Percentiles rank a stretch among this genome's conserved stretches.
These are phyloP conservation scores for Papilio machaon DNA, from an alignment of 1,140 invertebrate genomes.

Conservation along the genomic window DNA sequence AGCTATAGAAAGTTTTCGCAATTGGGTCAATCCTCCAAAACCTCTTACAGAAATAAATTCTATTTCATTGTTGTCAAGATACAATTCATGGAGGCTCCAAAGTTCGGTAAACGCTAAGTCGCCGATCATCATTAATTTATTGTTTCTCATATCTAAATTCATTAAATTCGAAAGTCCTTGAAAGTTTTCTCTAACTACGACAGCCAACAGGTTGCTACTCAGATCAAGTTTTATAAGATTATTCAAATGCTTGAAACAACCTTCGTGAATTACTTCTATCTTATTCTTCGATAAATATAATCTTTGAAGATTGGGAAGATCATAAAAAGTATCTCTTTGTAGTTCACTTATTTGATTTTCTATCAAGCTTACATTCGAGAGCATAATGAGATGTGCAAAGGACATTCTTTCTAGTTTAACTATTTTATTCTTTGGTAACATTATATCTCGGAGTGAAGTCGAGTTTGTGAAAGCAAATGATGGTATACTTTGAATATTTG, in stretches of 20 bases:
- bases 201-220: constrained; percentile 86
- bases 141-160: constrained; percentile 86
- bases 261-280: constrained; percentile 87
- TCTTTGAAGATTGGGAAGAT: constrained; percentile 85
- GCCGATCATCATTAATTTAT: constrained; percentile 87
- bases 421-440: constrained; percentile 87
- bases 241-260: constrained; percentile 86
- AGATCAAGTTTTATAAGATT: constrained; percentile 87
- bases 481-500: constrained; percentile 85
- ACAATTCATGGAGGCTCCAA: constrained; percentile 86
- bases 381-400: constrained; percentile 85
- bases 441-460: constrained; percentile 85
- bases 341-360: constrained; percentile 89
- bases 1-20: constrained; percentile 86
- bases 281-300: constrained; percentile 87
- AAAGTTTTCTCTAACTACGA: constrained; percentile 87
- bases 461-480: constrained; percentile 89
- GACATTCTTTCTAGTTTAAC: constrained; percentile 84
- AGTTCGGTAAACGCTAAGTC: constrained; percentile 89
- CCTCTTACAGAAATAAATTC: constrained; percentile 86
- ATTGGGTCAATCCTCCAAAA: constrained; percentile 86
- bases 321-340: constrained; percentile 87
- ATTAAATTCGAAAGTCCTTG: constrained; percentile 86
- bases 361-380: constrained; percentile 86
- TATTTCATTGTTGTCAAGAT: constrained; percentile 87